phyloP scores from a whole-genome alignment of 2,888 invertebrate genomes.

The Synergus laeviventris region DNA sequence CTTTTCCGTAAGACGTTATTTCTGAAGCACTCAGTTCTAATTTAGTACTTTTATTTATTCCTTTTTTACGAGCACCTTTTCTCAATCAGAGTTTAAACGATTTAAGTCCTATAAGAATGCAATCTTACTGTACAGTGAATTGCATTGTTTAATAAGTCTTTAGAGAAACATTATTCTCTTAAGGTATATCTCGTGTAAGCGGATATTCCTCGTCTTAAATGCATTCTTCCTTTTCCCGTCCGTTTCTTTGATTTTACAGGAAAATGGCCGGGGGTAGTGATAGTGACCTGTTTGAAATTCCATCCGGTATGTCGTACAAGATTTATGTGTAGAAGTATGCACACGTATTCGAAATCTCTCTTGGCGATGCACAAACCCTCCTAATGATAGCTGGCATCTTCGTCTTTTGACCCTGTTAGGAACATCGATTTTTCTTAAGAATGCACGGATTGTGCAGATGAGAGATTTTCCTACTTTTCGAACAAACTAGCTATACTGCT shows the following conservation, averaged over 20 bases:
- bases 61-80: constrained; percentile 30
- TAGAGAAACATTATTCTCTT: constrained; percentile 9
- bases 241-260: constrained; percentile 34
- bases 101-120: background rate
- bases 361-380: constrained; percentile 31
- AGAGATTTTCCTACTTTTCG: constrained; percentile 26
- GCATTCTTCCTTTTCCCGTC: constrained; percentile 22
- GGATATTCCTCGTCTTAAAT: constrained; percentile 22
- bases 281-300: constrained; percentile 40
- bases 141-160: constrained; percentile 35
- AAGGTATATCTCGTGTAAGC: constrained; percentile 7
- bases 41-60: constrained; percentile 24
- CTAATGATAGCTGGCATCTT: constrained; percentile 40
- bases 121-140: background rate
- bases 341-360: constrained; percentile 40
- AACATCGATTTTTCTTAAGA: constrained; percentile 36
- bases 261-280: constrained; percentile 31
- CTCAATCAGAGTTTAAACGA: background rate
- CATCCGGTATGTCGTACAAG: constrained; percentile 39
- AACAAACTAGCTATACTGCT: background rate
- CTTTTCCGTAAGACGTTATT: background rate
- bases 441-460: constrained; percentile 32
- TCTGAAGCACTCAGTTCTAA: constrained; percentile 1
- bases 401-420: constrained; percentile 38
- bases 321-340: constrained; percentile 38